Conservation (phyloP, 2,888 invertebrate genomes). For the Himalopsyche tibetana region DNA sequence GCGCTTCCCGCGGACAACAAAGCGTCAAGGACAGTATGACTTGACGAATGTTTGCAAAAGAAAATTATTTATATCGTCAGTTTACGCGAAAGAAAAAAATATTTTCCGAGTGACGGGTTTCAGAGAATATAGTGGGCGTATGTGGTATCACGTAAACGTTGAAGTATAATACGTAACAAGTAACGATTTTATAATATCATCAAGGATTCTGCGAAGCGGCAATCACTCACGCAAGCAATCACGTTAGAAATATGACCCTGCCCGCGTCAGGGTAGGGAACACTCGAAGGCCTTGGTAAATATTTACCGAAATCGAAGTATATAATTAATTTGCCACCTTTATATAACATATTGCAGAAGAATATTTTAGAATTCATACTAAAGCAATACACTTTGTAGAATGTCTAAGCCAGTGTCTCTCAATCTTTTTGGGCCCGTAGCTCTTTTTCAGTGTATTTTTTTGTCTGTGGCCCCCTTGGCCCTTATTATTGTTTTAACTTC, state of each 20-base stretch:
- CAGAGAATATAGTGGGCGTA: background rate
- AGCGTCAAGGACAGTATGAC: background rate
- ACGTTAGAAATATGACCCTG: background rate
- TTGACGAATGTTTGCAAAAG: background rate
- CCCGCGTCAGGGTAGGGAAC: background rate
- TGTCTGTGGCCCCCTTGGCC: too few relatives aligned
- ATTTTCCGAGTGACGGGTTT: background rate
- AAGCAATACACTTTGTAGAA: too few relatives aligned
- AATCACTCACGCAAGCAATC: background rate
- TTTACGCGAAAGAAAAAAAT: background rate
- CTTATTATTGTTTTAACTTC: too few relatives aligned
- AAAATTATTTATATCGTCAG: background rate
- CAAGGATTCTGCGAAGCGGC: background rate
- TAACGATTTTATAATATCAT: background rate
- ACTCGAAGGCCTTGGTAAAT: too few relatives aligned
- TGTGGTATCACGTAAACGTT: background rate
- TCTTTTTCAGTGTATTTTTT: too few relatives aligned
- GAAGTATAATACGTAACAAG: too few relatives aligned
- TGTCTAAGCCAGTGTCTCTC: too few relatives aligned
- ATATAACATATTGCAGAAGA: too few relatives aligned
- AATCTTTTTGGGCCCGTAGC: too few relatives aligned
- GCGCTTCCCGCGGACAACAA: background rate
- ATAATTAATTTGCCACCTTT: too few relatives aligned
- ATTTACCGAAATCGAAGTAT: too few relatives aligned
- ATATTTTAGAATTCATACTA: too few relatives aligned